Percentiles rank a stretch among this genome's conserved stretches.
phyloP scores from a whole-genome alignment of 2,888 invertebrate species.

The Microchrysa polita region DNA sequence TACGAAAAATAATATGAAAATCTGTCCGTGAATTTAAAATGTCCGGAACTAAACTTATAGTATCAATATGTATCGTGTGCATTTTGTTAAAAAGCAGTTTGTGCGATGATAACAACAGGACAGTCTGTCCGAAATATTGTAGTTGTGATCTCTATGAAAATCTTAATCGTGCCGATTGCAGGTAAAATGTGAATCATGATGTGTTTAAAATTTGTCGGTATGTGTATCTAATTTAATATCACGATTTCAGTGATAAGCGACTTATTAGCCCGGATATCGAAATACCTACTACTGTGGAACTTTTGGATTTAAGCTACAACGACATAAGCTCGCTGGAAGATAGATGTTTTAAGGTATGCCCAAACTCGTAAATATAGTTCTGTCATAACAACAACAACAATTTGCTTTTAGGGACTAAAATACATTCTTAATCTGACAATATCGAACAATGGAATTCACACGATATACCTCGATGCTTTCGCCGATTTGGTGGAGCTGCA shows the following conservation, averaged over 20 bases:
- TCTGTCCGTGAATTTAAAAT: slow-evolving; percentile 16
- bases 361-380: neutral
- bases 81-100: neutral
- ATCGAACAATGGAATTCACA: slow-evolving; percentile 70
- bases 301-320: slow-evolving; percentile 71
- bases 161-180: slow-evolving; percentile 61
- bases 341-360: slow-evolving; percentile 69
- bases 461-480: slow-evolving; percentile 72
- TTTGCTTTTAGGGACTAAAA: slow-evolving; percentile 54
- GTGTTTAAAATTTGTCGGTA: slow-evolving; percentile 52
- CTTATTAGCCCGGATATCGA: slow-evolving; percentile 70
- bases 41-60: neutral
- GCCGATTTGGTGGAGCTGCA: slow-evolving; percentile 66
- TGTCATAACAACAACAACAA: neutral
- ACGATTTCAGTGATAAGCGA: slow-evolving; percentile 66
- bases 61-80: slow-evolving; percentile 18
- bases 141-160: slow-evolving; percentile 58
- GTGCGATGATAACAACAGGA: neutral
- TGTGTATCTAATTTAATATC: slow-evolving; percentile 62
- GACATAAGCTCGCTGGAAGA: slow-evolving; percentile 71
- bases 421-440: slow-evolving; percentile 58
- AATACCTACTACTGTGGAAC: slow-evolving; percentile 69
- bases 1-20: neutral
- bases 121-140: slow-evolving; percentile 59
- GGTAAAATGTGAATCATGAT: slow-evolving; percentile 50